Evolutionary conservation across 1,140 invertebrate genomes (phyloP).

Genomic region (Saccostrea echinata): DNA sequence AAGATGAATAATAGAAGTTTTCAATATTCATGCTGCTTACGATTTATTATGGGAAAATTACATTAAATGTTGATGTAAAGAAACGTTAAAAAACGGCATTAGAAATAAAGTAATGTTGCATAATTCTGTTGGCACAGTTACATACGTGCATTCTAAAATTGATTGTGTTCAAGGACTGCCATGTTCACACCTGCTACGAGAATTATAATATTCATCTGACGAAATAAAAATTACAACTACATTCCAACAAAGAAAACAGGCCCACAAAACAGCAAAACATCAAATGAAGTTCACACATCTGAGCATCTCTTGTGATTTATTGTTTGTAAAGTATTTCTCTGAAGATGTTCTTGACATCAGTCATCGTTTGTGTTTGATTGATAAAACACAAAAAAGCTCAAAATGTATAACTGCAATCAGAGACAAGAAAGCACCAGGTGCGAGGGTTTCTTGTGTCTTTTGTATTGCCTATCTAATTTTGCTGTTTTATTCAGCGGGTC

Average conservation of each 20-base stretch:
- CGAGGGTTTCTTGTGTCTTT: background rate
- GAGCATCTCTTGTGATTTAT: conserved; percentile 29
- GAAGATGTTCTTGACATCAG: background rate
- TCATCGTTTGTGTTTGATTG: conserved; percentile 2
- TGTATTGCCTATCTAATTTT: background rate
- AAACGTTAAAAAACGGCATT: no score
- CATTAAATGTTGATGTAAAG: no score
- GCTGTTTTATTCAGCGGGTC: background rate
- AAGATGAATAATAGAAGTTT: no score
- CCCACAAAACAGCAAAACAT: background rate
- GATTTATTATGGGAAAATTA: no score
- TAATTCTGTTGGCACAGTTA: no score
- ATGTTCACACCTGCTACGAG: background rate
- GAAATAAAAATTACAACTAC: background rate
- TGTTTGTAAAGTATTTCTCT: conserved; percentile 3
- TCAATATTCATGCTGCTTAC: no score
- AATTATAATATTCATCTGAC: background rate
- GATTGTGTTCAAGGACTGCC: background rate
- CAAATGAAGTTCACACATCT: conserved; percentile 25
- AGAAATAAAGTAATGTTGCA: no score
- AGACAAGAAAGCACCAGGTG: background rate
- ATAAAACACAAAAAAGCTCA: background rate
- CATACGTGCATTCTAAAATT: no score
- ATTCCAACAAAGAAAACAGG: background rate
- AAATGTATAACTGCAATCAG: background rate